Evolutionary conservation across 2,888 invertebrate genomes (phyloP).

Genomic region (Meiosimyza decipiens): DNA sequence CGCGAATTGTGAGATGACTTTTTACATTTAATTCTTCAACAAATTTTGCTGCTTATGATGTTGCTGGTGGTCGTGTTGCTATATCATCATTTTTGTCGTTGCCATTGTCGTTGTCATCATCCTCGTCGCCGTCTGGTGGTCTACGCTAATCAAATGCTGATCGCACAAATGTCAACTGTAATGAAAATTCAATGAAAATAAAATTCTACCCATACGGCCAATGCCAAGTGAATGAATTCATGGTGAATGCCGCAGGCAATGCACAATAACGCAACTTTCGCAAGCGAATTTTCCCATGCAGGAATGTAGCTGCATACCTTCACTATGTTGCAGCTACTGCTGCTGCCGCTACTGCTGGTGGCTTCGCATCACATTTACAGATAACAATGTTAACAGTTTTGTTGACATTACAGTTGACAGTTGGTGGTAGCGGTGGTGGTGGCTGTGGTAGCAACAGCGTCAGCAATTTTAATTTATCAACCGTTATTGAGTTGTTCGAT

Average conservation of each 20-base stretch:
- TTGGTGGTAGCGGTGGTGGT: slow-evolving; percentile 19
- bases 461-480: slow-evolving; percentile 34
- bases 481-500: slow-evolving; percentile 30
- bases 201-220: background rate
- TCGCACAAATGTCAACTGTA: slow-evolving; percentile 18
- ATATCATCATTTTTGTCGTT: too few species aligned
- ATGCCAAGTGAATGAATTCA: background rate
- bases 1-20: too few species aligned
- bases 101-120: background rate
- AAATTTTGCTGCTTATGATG: too few species aligned
- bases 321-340: background rate
- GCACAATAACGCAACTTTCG: background rate
- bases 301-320: too few species aligned
- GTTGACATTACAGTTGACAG: slow-evolving; percentile 6
- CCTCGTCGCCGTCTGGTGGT: slow-evolving; percentile 5
- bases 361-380: background rate
- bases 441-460: slow-evolving; percentile 25
- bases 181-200: slow-evolving; percentile 19
- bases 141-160: slow-evolving; percentile 20
- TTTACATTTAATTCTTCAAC: too few species aligned
- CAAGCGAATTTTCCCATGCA: too few species aligned
- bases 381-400: slow-evolving; percentile 3
- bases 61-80: too few species aligned
- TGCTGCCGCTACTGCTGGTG: background rate
- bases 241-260: background rate